A percentile compares a stretch with the other conserved stretches of the same genome.
Conservation (phyloP, 2,113 vertebrate genomes). For the Mormyrus lacerda region DNA sequence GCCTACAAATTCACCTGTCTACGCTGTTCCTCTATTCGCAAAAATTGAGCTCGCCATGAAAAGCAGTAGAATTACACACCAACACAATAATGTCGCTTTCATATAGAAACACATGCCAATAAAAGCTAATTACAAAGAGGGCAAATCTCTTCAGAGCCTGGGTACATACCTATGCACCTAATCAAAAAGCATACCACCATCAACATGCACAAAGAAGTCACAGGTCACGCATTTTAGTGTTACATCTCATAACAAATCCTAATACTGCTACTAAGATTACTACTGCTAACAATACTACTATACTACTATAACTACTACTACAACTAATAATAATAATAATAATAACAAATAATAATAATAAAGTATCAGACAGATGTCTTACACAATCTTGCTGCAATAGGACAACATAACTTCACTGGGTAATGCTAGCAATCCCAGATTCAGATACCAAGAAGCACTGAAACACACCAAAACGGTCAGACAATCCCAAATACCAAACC, state of each 20-base stretch:
- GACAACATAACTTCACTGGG: neutral
- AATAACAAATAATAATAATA: neutral
- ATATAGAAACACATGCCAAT: neutral
- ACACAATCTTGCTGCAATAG: neutral
- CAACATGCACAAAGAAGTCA: neutral
- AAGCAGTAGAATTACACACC: neutral
- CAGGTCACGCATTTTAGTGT: neutral
- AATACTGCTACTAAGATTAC: neutral
- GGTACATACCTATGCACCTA: neutral
- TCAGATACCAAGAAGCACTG: neutral
- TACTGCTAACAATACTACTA: neutral
- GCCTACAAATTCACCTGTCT: neutral
- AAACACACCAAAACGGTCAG: neutral
- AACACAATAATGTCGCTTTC: neutral
- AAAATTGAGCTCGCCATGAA: neutral
- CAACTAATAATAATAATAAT: neutral
- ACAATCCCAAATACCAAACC: neutral
- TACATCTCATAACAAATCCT: neutral
- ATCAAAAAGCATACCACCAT: neutral
- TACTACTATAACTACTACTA: neutral
- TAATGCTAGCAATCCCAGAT: neutral
- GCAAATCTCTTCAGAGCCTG: neutral
- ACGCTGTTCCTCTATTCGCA: neutral
- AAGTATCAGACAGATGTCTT: neutral
- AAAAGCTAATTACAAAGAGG: neutral